These are phyloP conservation scores for Muntiacus reevesi DNA, from an alignment of 2,113 vertebrate genomes.

Conservation along the genomic window DNA sequence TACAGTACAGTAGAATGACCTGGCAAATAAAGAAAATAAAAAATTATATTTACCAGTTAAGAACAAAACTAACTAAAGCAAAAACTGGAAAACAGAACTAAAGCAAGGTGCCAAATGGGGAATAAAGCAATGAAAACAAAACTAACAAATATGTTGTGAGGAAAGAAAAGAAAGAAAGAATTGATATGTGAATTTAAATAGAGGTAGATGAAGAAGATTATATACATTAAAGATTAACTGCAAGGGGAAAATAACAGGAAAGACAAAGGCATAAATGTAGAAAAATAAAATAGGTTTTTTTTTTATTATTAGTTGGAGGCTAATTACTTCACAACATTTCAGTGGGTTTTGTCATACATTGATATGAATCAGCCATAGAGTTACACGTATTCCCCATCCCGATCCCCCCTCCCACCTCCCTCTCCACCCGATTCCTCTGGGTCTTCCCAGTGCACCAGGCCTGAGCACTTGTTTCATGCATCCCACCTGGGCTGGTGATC, in stretches of 20 bases:
- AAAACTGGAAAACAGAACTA: background rate
- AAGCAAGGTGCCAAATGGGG: background rate
- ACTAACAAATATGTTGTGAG: background rate
- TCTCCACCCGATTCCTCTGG: too few species aligned
- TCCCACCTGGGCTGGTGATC: too few species aligned
- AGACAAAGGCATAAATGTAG: background rate
- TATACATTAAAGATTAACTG: background rate
- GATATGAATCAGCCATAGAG: too few species aligned
- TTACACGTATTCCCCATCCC: too few species aligned
- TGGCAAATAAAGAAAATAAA: rapidly evolving
- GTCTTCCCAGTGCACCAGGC: too few species aligned
- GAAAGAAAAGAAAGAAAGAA: background rate
- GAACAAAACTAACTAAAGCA: background rate
- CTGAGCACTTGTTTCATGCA: too few species aligned
- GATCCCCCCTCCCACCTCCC: too few species aligned
- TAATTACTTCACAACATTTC: too few species aligned
- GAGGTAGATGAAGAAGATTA: background rate
- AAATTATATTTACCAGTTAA: background rate
- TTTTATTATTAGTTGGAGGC: too few species aligned
- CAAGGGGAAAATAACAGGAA: background rate
- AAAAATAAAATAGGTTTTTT: background rate
- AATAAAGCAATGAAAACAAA: background rate
- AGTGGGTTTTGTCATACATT: too few species aligned
- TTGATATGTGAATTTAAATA: background rate
- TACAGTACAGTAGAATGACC: background rate